These are phyloP conservation scores for Mus minutoides DNA, from an alignment of 2,797 vertebrate species.

Conservation along the genomic window DNA sequence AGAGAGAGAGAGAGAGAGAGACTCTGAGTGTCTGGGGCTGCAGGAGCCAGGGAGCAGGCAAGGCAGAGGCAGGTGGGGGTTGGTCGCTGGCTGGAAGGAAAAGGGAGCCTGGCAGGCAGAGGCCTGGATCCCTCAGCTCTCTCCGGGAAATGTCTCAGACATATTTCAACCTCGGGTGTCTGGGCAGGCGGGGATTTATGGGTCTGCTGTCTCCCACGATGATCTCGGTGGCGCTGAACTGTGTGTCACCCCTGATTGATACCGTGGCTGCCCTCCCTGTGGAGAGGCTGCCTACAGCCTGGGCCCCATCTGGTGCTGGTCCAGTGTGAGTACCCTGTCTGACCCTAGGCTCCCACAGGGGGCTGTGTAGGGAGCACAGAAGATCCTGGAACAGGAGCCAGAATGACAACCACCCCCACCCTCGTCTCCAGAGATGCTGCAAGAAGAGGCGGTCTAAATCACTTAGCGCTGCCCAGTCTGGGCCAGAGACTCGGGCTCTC, in stretches of 20 bases:
- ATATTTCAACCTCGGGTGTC: slow-evolving; percentile 78
- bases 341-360: slow-evolving; percentile 50
- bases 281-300: background rate
- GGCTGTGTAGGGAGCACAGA: background rate
- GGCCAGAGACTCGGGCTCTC: background rate
- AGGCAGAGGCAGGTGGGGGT: background rate
- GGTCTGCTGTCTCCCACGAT: slow-evolving; percentile 65
- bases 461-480: background rate
- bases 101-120: slow-evolving; percentile 29
- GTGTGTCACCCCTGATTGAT: slow-evolving; percentile 77
- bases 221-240: slow-evolving; percentile 75
- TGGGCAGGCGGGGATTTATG: slow-evolving; percentile 76
- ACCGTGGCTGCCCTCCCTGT: background rate
- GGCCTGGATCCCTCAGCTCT: slow-evolving; percentile 36
- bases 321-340: background rate
- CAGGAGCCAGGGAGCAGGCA: background rate
- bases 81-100: background rate
- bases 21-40: background rate
- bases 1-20: too few relatives aligned
- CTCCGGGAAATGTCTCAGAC: slow-evolving; percentile 66
- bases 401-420: background rate
- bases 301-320: slow-evolving; percentile 64
- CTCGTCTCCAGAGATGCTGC: background rate
- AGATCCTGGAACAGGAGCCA: background rate
- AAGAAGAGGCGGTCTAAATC: background rate